phyloP scores from a whole-genome alignment of 2,113 vertebrate genomes.

The Apteryx mantelli region DNA sequence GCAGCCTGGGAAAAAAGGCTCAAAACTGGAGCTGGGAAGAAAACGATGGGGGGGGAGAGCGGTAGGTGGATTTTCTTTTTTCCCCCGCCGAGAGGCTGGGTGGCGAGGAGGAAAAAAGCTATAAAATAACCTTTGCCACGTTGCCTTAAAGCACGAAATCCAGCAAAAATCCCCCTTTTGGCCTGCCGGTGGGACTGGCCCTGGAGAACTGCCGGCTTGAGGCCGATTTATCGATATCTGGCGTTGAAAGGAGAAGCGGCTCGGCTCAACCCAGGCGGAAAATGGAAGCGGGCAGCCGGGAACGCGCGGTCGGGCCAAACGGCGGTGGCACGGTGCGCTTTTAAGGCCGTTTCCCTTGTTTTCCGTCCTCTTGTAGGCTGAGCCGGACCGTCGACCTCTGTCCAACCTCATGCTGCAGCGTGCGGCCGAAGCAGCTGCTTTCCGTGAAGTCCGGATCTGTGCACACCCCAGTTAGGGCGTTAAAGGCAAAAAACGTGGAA shows the following conservation, averaged over 20 bases:
- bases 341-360: too few relatives aligned
- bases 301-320: neutral
- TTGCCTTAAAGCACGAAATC: neutral
- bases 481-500: neutral
- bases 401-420: too few relatives aligned
- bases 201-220: fast-evolving
- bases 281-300: neutral
- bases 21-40: neutral
- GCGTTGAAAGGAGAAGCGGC: neutral
- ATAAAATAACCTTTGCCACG: fast-evolving
- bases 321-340: too few relatives aligned
- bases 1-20: neutral
- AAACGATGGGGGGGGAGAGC: neutral
- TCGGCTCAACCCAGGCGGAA: neutral
- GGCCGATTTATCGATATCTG: neutral
- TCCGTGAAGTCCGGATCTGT: fast-evolving
- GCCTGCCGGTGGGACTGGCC: fast-evolving
- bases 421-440: too few relatives aligned
- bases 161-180: neutral
- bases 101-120: neutral
- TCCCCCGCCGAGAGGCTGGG: neutral
- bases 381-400: too few relatives aligned
- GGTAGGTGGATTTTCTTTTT: neutral
- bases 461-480: fast-evolving
- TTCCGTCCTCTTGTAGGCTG: too few relatives aligned